Base-by-base conservation (phyloP, 2,113 vertebrate species). In the Oncorhynchus keta region DNA sequence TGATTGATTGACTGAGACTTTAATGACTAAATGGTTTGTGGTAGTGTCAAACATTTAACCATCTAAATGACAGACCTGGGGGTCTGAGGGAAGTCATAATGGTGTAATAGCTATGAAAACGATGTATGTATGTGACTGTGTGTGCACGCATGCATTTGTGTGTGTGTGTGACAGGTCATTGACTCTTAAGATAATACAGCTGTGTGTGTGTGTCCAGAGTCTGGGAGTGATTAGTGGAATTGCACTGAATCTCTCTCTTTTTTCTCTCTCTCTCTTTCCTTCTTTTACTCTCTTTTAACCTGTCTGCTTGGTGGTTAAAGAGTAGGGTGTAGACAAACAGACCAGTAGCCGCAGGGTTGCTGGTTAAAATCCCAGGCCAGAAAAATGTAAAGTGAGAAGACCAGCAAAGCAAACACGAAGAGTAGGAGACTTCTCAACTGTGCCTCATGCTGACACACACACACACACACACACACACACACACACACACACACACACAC, bases 121-220 rank as follows among this genome's bases (percentile, higher is more conserved):
- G 2, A 45, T 45, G 39, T 45, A 2, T 11, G 9, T 45, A 45
- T 45, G 39, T 45, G 39, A 45, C 9, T 45, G 39, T 45, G 39
- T 45, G 39, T 11, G 39, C 39, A 45, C 39, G 9, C 39, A 9
- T 45, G 39, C 39, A 45, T 45, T 45, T 74, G 61, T 84, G 83
- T 75, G 78, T 80, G 78, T 72, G 75, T 84, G 76, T 88, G 87
- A 89, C 86, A 79, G 74, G 77, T 22, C 32, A 81, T 68, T 86
- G 90, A 91, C 88, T 88, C 87, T 83, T 88, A 86, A 68, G 83
- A 89, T 86, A 91, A 91, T 91, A 92, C 89, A 92, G 89, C 90
- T 91, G 87, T 51, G 83, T 12, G 83, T 81, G 69, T 86, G 82
- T 84, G 79, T 81, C 75, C 66, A 62, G 74, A 32, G 82, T 62